Percentiles rank a stretch among this genome's conserved stretches.
Evolutionary conservation across 2,797 vertebrate genomes (phyloP).

Genomic region (Denticeps clupeoides): DNA sequence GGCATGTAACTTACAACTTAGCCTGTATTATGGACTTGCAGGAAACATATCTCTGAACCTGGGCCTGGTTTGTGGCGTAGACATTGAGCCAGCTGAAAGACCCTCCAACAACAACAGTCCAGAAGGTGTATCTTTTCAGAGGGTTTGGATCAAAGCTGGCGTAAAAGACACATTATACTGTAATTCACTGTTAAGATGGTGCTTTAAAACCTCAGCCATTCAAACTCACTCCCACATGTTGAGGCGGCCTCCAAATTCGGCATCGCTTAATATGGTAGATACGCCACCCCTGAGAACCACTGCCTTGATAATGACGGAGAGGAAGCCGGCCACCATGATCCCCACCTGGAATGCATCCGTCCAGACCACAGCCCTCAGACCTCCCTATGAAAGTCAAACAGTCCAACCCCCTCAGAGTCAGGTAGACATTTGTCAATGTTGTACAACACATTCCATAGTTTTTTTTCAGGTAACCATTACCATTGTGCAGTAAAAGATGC

Average conservation of each 20-base stretch:
- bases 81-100: slow-evolving; percentile 76
- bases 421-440: no score
- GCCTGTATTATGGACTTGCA: slow-evolving; percentile 82
- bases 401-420: neutral
- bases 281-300: slow-evolving; percentile 67
- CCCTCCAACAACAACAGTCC: slow-evolving; percentile 80
- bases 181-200: no score
- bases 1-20: slow-evolving; percentile 69
- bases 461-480: slow-evolving; percentile 45
- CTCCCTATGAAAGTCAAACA: slow-evolving; percentile 61
- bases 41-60: slow-evolving; percentile 90
- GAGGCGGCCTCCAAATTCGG: slow-evolving; percentile 72
- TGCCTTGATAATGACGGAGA: slow-evolving; percentile 73
- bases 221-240: slow-evolving; percentile 84
- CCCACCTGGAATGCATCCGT: slow-evolving; percentile 90
- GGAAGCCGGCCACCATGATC: slow-evolving; percentile 84
- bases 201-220: no score
- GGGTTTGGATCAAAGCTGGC: slow-evolving; percentile 79
- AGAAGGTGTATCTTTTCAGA: slow-evolving; percentile 84
- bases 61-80: slow-evolving; percentile 85
- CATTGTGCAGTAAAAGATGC: slow-evolving; percentile 93
- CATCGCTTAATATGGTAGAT: slow-evolving; percentile 64
- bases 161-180: slow-evolving; percentile 5
- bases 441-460: neutral
- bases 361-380: slow-evolving; percentile 94